These are phyloP conservation scores for Molorchus minor DNA, from an alignment of 2,888 invertebrate genomes.

Conservation along the genomic window DNA sequence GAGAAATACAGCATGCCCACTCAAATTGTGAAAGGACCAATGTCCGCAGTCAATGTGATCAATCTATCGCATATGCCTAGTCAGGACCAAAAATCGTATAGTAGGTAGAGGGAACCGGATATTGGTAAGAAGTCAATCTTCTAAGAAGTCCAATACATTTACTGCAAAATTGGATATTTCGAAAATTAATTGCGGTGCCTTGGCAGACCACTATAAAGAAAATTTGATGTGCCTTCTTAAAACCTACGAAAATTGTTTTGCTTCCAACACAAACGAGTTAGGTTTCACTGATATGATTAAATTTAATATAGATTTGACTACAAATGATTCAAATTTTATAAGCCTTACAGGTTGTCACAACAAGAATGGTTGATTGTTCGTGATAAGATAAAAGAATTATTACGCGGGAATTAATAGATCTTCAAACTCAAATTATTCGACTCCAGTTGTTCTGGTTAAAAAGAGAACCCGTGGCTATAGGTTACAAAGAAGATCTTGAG, in stretches of 20 bases:
- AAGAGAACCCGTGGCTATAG: too few species aligned
- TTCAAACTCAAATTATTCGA: too few species aligned
- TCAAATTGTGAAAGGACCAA: not conserved
- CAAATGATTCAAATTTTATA: not conserved
- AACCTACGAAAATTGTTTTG: too few species aligned
- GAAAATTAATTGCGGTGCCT: not conserved
- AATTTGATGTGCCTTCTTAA: not conserved
- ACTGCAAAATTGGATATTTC: not conserved
- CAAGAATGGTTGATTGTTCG: not conserved
- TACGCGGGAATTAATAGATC: not conserved
- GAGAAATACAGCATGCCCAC: constrained; percentile 1
- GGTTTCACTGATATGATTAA: not conserved
- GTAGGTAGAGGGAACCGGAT: constrained; percentile 1
- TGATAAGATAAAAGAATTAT: not conserved
- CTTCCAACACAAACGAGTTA: too few species aligned
- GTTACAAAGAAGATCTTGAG: constrained; percentile 22
- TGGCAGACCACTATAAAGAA: too few species aligned
- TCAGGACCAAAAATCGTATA: not conserved
- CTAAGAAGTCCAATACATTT: not conserved
- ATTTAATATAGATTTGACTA: too few species aligned
- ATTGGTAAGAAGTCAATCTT: not conserved
- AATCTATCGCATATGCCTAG: not conserved
- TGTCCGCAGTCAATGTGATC: not conserved
- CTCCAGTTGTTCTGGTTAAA: too few species aligned
- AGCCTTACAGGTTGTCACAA: not conserved